Conservation (phyloP, 1,140 invertebrate genomes). For the Mercenaria mercenaria region DNA sequence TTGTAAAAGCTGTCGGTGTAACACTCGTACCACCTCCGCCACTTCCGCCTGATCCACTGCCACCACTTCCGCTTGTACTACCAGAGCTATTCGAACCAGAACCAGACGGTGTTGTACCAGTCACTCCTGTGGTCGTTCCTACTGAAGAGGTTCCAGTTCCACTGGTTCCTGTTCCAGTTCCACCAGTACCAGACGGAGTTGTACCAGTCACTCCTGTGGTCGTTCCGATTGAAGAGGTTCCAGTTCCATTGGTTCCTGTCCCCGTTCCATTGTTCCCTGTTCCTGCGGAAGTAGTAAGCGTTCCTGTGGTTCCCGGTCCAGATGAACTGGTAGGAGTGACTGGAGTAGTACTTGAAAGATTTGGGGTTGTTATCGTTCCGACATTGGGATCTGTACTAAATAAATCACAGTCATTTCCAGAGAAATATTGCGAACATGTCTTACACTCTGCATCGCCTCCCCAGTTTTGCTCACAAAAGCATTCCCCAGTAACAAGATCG, state of each 20-base stretch:
- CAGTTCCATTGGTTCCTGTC: neutral
- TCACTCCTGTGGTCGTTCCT: neutral
- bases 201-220: neutral
- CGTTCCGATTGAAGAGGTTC: neutral
- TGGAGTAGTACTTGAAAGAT: conserved; percentile 9
- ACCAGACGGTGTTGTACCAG: neutral
- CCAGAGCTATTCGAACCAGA: neutral
- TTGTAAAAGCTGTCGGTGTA: neutral
- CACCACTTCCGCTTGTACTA: neutral
- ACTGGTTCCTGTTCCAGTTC: neutral
- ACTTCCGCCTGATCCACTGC: neutral
- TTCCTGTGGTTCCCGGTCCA: neutral
- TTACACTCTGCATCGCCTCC: conserved; percentile 28
- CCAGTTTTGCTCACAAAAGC: conserved; percentile 50
- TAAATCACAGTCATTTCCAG: conserved; percentile 39
- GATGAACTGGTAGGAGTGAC: neutral
- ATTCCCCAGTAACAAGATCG: conserved; percentile 41
- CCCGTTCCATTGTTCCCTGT: neutral
- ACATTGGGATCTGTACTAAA: conserved; percentile 45
- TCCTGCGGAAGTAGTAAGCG: neutral
- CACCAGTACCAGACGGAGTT: neutral
- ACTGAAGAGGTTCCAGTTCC: neutral
- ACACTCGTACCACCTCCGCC: neutral
- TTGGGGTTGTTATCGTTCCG: neutral
- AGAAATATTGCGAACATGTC: conserved; percentile 37